Base-by-base conservation (phyloP, 2,797 vertebrate genomes). In the Pipistrellus nathusii region DNA sequence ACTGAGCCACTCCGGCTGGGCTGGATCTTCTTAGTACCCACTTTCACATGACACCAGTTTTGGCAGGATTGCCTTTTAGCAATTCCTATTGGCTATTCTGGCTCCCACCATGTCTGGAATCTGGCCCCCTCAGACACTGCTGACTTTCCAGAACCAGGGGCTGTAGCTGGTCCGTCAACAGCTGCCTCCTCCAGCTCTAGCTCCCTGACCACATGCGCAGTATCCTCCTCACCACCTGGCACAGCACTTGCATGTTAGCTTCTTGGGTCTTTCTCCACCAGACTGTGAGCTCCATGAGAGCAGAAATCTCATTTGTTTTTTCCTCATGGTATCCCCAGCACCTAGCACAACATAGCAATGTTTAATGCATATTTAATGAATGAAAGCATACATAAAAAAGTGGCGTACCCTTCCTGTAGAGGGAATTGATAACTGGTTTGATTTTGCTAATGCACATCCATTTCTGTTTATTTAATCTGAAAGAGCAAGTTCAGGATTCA, bases 191-290 rank as follows among this genome's bases (percentile, higher is more conserved):
- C 8, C 30, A 21, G 77, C 6, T 48, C 21, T 32, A 32, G 20
- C 20, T 57, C 41, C 12, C n/a, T 32, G 41, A 59, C 11, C 23
- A 3, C 5, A 1, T 0, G 4, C 3, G 6, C 21, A 13, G 35
- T 38, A 10, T 44, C 59, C 25, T 82, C 6, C 3, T 46, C 38
- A 72, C 57, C 27, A 5, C 21, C 72, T 64, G 32, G 57, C 53
- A 64, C 1, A 0, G 18, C 14, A 6, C 17, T 30, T 46, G 75
- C 20, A 2, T 15, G 4, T 6, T 23, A 73, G 18, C 57, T 71
- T n/a, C 30, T 66, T 5, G 21, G 21, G 1, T 66, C 38, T 48
- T 20, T 14, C n/a, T 68, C 18, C 3, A 41, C 23, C 30, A 51
- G 30, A 27, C 55, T 5, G 66, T 90, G 81, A 83, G 12, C 27